These are phyloP conservation scores for Darevskia mixta DNA, from an alignment of 2,797 vertebrate genomes.

Conservation along the genomic window DNA sequence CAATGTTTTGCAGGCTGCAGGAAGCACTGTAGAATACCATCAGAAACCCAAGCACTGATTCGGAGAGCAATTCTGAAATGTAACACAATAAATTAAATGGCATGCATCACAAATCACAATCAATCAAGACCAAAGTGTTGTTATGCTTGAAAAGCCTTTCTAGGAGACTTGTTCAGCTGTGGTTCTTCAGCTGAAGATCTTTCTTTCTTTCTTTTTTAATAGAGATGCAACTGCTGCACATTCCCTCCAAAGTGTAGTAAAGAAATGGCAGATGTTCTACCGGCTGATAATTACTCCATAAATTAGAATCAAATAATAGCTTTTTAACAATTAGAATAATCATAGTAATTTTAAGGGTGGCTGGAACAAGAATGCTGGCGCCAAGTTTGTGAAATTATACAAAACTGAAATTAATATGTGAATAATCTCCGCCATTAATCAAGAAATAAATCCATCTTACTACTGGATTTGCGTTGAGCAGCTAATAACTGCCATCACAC, in stretches of 20 bases:
- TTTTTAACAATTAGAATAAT: slow-evolving; percentile 82
- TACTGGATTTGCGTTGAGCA: slow-evolving; percentile 81
- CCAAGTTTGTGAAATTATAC: slow-evolving; percentile 77
- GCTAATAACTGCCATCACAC: slow-evolving; percentile 83
- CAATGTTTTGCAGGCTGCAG: slow-evolving; percentile 33
- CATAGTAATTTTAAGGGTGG: slow-evolving; percentile 84
- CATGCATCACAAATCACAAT: slow-evolving; percentile 65
- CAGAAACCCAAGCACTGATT: slow-evolving; percentile 34
- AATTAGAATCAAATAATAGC: slow-evolving; percentile 80
- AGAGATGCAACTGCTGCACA: slow-evolving; percentile 63
- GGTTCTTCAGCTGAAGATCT: slow-evolving; percentile 69
- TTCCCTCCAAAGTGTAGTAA: slow-evolving; percentile 70
- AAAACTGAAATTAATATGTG: slow-evolving; percentile 81
- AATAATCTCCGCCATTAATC: slow-evolving; percentile 83
- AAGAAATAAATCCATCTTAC: slow-evolving; percentile 80
- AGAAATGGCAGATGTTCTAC: slow-evolving; percentile 78
- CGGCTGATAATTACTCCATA: slow-evolving; percentile 77
- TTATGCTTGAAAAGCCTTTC: slow-evolving; percentile 69
- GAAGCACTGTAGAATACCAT: slow-evolving; percentile 55
- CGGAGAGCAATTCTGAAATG: slow-evolving; percentile 63
- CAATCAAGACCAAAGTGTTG: slow-evolving; percentile 66
- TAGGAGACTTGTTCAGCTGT: slow-evolving; percentile 63
- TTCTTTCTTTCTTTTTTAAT: slow-evolving; percentile 73
- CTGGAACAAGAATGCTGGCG: slow-evolving; percentile 77
- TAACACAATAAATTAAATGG: slow-evolving; percentile 65